phyloP scores from a whole-genome alignment of 2,888 invertebrate genomes.

The Thelaira solivaga region DNA sequence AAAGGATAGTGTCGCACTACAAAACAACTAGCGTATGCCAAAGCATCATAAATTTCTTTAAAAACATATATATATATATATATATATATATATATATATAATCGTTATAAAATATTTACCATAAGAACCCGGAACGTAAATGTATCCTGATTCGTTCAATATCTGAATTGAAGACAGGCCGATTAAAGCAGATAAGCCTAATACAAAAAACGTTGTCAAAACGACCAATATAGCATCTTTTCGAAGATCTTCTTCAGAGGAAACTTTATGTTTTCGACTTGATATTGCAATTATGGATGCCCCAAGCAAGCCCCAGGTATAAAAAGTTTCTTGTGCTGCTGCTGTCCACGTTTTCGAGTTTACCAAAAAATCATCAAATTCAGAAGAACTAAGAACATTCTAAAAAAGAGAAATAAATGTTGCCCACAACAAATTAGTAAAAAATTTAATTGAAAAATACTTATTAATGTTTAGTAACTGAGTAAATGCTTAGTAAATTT shows the following conservation, averaged over 20 bases:
- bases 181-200: slow-evolving; percentile 86
- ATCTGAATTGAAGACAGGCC: slow-evolving; percentile 91
- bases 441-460: no score
- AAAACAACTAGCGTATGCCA: no score
- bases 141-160: slow-evolving; percentile 84
- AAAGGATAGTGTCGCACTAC: no score
- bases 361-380: slow-evolving; percentile 90
- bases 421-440: no score
- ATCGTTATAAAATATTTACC: slow-evolving; percentile 83
- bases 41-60: no score
- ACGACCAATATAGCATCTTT: slow-evolving; percentile 84
- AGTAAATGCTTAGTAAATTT: no score
- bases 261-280: slow-evolving; percentile 70
- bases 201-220: slow-evolving; percentile 84
- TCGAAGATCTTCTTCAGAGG: slow-evolving; percentile 72
- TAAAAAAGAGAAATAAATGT: slow-evolving; percentile 71
- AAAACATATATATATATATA: no score
- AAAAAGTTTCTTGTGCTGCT: slow-evolving; percentile 91
- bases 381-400: slow-evolving; percentile 87
- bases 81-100: no score
- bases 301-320: slow-evolving; percentile 85
- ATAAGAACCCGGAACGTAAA: slow-evolving; percentile 89
- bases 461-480: no score
- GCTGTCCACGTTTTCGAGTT: slow-evolving; percentile 92
- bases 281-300: slow-evolving; percentile 75